Evolutionary conservation across 2,113 vertebrate genomes (phyloP).

Genomic region (Onychorhynchus coronatus): DNA sequence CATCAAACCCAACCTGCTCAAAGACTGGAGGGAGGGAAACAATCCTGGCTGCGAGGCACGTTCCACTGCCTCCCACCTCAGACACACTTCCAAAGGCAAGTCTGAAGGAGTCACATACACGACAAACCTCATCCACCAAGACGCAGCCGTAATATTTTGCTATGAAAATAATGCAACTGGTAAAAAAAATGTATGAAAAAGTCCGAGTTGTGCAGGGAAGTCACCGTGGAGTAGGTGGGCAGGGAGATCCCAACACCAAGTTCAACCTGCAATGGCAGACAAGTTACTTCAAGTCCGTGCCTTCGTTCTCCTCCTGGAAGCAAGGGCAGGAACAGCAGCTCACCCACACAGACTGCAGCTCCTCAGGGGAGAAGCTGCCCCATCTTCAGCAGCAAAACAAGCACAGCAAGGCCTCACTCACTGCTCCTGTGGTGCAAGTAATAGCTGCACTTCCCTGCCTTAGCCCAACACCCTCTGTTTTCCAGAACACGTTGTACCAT

Average conservation of each 20-base stretch:
- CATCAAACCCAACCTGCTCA: not conserved
- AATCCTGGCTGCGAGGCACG: not conserved
- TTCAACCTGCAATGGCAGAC: not conserved
- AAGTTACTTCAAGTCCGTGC: not conserved
- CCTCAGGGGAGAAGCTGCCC: not conserved
- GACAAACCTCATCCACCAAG: not conserved
- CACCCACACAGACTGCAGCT: not conserved
- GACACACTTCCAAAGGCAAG: not conserved
- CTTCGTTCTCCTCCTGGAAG: not conserved
- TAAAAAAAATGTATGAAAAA: not conserved
- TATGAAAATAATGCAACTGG: not conserved
- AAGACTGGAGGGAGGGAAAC: not conserved
- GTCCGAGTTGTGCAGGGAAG: not conserved
- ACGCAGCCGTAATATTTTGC: not conserved
- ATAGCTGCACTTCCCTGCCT: not conserved
- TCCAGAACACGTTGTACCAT: accelerated
- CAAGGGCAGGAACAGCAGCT: not conserved
- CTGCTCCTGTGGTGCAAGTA: not conserved
- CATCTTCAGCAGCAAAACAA: not conserved
- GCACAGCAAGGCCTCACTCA: not conserved
- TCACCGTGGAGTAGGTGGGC: accelerated
- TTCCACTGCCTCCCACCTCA: not conserved
- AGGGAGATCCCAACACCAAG: not conserved
- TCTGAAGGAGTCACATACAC: not conserved
- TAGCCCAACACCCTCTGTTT: not conserved